Evolutionary conservation across 2,888 invertebrate genomes (phyloP), one percentile per base, ranked within the genome.

Genomic region (Ophion obscuratus): DNA sequence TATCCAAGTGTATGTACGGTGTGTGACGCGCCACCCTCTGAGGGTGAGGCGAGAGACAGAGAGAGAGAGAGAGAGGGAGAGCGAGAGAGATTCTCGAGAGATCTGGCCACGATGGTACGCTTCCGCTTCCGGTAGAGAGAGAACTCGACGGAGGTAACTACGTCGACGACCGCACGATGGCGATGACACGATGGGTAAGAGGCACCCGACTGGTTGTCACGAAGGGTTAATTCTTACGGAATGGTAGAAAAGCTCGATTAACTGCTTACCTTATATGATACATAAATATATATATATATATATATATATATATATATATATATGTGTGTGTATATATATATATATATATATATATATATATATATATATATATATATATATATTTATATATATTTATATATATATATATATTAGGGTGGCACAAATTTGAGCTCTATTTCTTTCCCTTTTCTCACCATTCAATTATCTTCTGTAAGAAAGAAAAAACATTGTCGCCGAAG

Each of bases 91-190:
- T 31, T 80, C 73, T 85, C 76, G 64, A 78, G 84, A 86, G 83
- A 47, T 81, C 81, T 81, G 73, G 70, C 88, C 88, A 86, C 87
- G 88, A 90, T 88, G 88, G 87, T 89, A 89, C 87, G 89, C 89
- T 91, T 92, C 89, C 91, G 91, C 88, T 91, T 90, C 90, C 90
- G 89, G 88, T 87, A 89, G 89, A 88, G 89, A 88, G 87, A 88
- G 87, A 86, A 84, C 76, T 77, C 86, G 74, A 74, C 68, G 78
- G 47, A 66, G 64, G 57, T 73, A 68, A 85, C 82, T 36, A 76
- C 75, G 70, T 66, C 59, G 67, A 62, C 70, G 80, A 80, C 83
- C 67, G 75, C 84, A 79, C 70, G 84, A 80, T 47, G 47, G 10
- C 11, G 47, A 47, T 11, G 47, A 47, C 47, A 85, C 86, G 80